These are phyloP conservation scores for Onychomys torridus DNA, from an alignment of 2,797 vertebrate genomes.

Conservation along the genomic window DNA sequence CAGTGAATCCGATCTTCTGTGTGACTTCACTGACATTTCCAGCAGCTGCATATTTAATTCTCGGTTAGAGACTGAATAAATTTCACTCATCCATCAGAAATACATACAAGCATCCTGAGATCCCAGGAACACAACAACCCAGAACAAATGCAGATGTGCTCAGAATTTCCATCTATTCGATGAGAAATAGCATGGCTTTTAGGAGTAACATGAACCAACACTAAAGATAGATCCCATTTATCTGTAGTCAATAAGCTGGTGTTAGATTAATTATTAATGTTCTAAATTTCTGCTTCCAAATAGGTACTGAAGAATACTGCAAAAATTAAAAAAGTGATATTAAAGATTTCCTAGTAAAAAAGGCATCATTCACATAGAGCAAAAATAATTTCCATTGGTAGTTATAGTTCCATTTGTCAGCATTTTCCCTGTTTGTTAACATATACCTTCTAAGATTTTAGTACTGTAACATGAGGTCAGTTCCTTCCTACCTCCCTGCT, in stretches of 20 bases:
- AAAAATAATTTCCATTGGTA: not conserved
- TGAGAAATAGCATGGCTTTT: slow-evolving; percentile 32
- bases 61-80: slow-evolving; percentile 38
- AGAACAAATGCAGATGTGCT: slow-evolving; percentile 49
- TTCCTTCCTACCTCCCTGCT: not conserved
- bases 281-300: not conserved
- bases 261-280: slow-evolving; percentile 35
- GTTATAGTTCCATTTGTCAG: not conserved
- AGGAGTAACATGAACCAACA: not conserved
- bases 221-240: slow-evolving; percentile 5
- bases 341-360: not conserved
- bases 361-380: slow-evolving; percentile 4
- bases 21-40: slow-evolving; percentile 63
- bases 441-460: not conserved
- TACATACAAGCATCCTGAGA: not conserved
- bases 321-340: not conserved
- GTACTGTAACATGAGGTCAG: not conserved
- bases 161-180: slow-evolving; percentile 49
- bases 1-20: slow-evolving; percentile 46
- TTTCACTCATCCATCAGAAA: slow-evolving; percentile 46
- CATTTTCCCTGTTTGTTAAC: not conserved
- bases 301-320: not conserved
- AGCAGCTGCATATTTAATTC: slow-evolving; percentile 65
- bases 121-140: slow-evolving; percentile 30
- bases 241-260: not conserved